Base-by-base conservation (phyloP, 2,888 invertebrate species). In the Venusia cambrica region DNA sequence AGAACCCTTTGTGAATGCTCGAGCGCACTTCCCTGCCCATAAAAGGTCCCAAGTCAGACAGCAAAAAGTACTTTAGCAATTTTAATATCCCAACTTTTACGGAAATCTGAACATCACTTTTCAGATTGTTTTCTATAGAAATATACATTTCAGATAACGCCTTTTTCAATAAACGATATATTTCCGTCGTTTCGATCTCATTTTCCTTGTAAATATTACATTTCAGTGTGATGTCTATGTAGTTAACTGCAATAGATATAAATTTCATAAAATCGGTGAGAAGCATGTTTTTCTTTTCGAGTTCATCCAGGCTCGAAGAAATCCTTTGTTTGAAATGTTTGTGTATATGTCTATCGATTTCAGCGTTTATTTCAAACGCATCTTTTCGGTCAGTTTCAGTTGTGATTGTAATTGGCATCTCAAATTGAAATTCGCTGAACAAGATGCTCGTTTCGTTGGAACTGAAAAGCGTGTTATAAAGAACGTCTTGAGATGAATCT, bases 361-460 rank as follows among this genome's bases (percentile, higher is more conserved):
- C 56, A 20, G 28, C 14, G 39, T 63, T 60, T 11, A 68, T 45
- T 39, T 71, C 73, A 11, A 59, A 38, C 4, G 45, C 35, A 40
- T 61, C 52, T 7, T 31, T 30, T 10, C 12, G 16, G 25, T 31
- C 45, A 38, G 31, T 34, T 8, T 41, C 13, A n/a, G 6, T 21
- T 5, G 10, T 3, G 14, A 29, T n/a, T 12, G 20, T 14, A 12
- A 28, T 45, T 15, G 39, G 15, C 28, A 66, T 40, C 5, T 69
- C 56, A 15, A 63, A 45, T 61, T 81, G 74, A 45, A 87, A 85
- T 50, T 75, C 75, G 45, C 70, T 74, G 25, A 76, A 79, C 31
- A 87, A 52, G 33, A 79, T 72, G 43, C 66, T 65, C 38, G 62
- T 68, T 20, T 83, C 81, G 9, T 58, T 55, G 1, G 65, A 67